Evolutionary conservation across 2,113 vertebrate species (phyloP), one percentile per base, ranked within the genome.

Genomic region (Zosterops lateralis): DNA sequence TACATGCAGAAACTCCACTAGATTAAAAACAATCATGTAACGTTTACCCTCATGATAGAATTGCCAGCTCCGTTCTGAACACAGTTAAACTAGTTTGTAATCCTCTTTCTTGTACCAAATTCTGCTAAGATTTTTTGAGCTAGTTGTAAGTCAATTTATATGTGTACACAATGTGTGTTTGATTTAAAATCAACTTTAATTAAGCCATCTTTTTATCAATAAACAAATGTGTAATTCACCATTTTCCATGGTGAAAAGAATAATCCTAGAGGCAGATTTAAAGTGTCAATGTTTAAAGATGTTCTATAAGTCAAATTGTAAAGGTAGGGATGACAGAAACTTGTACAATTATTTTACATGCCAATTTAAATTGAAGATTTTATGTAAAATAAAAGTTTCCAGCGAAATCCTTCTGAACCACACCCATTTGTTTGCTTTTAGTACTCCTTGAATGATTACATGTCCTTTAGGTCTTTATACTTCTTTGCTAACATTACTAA

Each of bases 111-210:
- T 3, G 3, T 62, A 36, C 47, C 70, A 47, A 86, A 70, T 42
- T 84, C 40, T 88, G 20, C 60, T 36, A 62, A 38, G 8, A 1
- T 62, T 80, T 82, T 80, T 36, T 82, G 9, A 79, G 26, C 44
- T 60, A 56, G 44, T 67, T 80, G 4, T 54, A 70, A 70, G 66
- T 83, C 45, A 62, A 2, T 84, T 84, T 84, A 6, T 65, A 34
- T n/a, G 1, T 38, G 14, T 54, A 28, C 25, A 66, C 14, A 40
- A 9, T 38, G 48, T 61, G 17, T 45, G 6, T 82, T 74, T 40
- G 56, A 74, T 70, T 77, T 86, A 21, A 91, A 93, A 77, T 81
- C 15, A 51, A 78, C 84, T 95, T 71, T 77, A 90, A 66, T 92
- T 71, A 62, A 92, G 57, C 9, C 13, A 20, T 4, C 36, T 78